Conservation (phyloP, 2,888 invertebrate genomes). For the Trichacis sp. region DNA sequence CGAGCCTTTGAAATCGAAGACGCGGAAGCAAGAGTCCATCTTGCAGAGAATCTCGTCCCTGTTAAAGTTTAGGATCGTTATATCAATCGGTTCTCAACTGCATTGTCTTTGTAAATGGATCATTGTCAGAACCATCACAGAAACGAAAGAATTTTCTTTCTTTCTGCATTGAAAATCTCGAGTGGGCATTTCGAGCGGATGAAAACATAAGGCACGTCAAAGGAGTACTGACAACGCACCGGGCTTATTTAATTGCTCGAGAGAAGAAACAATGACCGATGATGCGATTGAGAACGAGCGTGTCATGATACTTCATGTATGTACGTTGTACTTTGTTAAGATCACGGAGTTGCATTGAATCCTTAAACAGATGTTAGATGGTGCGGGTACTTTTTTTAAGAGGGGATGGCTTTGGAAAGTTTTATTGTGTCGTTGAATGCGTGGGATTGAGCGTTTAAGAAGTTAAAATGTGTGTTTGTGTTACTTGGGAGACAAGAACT, state of each 20-base stretch:
- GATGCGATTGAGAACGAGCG: neutral
- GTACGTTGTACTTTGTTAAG: neutral
- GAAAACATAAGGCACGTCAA: constrained; percentile 2
- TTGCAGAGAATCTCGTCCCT: neutral
- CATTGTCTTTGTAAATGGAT: constrained; percentile 12
- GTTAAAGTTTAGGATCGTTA: neutral
- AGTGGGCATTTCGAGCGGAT: constrained; percentile 2
- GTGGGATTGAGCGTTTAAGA: neutral
- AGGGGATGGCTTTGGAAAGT: constrained; percentile 7
- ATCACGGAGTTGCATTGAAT: neutral
- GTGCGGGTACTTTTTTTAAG: neutral
- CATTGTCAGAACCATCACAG: constrained; percentile 11
- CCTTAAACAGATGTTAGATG: neutral
- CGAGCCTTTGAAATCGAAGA: constrained; percentile 1
- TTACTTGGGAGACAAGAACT: too few relatives aligned
- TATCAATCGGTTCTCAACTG: neutral
- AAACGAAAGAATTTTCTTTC: neutral
- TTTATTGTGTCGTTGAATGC: neutral
- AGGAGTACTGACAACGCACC: neutral
- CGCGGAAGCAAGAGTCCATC: neutral
- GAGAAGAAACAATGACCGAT: constrained; percentile 10
- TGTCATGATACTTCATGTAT: neutral
- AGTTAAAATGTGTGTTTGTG: too few relatives aligned
- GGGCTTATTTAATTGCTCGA: constrained; percentile 7
- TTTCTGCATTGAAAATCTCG: neutral